Evolutionary conservation across 2,113 vertebrate genomes (phyloP).

Genomic region (Vidua macroura): DNA sequence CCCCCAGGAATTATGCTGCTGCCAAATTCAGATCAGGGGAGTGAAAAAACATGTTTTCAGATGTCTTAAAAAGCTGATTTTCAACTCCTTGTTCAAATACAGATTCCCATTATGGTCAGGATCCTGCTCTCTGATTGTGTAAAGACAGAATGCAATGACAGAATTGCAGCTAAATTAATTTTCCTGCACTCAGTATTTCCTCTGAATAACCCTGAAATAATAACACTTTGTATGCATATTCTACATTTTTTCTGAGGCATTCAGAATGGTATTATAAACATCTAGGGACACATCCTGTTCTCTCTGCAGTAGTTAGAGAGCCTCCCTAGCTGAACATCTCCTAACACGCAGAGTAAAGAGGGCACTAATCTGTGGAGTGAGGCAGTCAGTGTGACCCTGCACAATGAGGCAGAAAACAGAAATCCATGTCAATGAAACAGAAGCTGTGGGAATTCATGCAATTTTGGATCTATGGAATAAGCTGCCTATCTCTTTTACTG

Average conservation of each 20-base stretch:
- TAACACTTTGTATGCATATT: neutral
- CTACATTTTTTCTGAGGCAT: neutral
- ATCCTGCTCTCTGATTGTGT: neutral
- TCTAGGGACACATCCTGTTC: neutral
- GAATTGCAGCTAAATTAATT: neutral
- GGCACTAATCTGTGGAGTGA: neutral
- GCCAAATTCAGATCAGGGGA: conserved; percentile 21
- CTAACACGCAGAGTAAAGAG: neutral
- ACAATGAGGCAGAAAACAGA: conserved; percentile 34
- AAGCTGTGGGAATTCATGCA: conserved; percentile 20
- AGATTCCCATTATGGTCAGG: neutral
- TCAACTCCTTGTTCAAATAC: neutral
- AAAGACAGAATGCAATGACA: neutral
- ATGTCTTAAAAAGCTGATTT: neutral
- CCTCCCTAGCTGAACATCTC: neutral
- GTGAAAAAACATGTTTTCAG: conserved; percentile 18
- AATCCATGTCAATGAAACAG: conserved; percentile 12
- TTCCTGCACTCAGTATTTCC: neutral
- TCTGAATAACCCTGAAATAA: neutral
- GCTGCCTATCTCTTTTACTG: neutral
- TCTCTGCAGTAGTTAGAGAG: neutral
- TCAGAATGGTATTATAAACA: neutral
- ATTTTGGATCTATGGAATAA: neutral
- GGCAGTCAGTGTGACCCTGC: neutral
- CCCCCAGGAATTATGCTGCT: neutral